Evolutionary conservation across 2,797 vertebrate species (phyloP), one percentile per base, ranked within the genome.

Genomic region (Enteromius unitaeniatus): DNA sequence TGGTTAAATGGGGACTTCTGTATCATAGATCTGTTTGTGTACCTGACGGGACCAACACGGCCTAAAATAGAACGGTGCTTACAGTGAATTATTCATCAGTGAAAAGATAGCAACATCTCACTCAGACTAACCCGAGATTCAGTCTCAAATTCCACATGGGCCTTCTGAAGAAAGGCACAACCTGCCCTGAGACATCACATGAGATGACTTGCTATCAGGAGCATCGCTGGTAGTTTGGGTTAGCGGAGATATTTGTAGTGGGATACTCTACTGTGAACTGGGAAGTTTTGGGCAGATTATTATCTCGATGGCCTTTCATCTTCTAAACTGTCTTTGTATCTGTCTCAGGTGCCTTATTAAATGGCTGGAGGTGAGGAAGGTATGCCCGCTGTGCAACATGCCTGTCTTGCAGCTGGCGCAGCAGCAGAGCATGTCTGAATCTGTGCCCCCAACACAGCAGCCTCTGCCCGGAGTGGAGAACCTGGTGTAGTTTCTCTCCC

Each of bases 291-390:
- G 21, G n/a, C 4, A 51, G 26, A 23, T 10, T 42, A 6, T 53
- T 34, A 15, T 67, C 49, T 4, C 17, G 8, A 60, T 73, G 4
- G 28, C 58, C 31, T 60, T 60, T 58, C 34, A 47, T 68, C 42
- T 64, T 23, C 64, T 15, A 4, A 45, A 79, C 14, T 64, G 45
- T 51, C 28, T 70, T 15, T 53, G 47, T 17, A 42, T n/a, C 64
- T 64, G 45, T 83, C 80, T 4, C 91, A 98, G 98, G 96, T 99
- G 98, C 95, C 98, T 99, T 95, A 99, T 99, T 91, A 99, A 99
- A 90, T 99, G 98, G 98, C 90, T 99, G 95, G 98, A 99, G 93
- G 98, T 99, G 90, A 96, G 98, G 79, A 99, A 99, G 91, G 97
- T 99, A 77, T 99, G 98, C 86, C 98, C 98, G 0, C 94, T 99